A percentile compares a stretch with the other conserved stretches of the same genome.
These are phyloP conservation scores for Psittacula cyanocephala DNA, from an alignment of 2,113 vertebrate species.

Conservation along the genomic window DNA sequence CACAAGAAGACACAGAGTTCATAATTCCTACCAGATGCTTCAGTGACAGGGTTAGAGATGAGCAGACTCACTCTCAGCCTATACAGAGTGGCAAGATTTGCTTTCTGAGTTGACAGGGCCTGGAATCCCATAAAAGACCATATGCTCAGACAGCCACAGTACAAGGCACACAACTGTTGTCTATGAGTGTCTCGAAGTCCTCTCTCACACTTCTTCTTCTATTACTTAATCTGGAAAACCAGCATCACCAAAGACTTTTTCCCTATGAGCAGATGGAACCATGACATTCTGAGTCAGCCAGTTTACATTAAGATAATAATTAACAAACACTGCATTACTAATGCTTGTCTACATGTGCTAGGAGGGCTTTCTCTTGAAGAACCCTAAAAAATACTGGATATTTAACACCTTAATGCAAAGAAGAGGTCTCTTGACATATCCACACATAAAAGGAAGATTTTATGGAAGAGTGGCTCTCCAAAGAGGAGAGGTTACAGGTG, in stretches of 20 bases:
- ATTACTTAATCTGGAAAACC: background rate
- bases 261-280: background rate
- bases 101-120: background rate
- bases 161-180: background rate
- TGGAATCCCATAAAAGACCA: background rate
- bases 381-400: background rate
- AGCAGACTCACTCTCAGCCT: background rate
- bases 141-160: background rate
- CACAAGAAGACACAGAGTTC: background rate
- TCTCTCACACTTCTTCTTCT: background rate
- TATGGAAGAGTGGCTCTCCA: background rate
- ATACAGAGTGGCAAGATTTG: background rate
- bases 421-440: background rate
- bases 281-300: background rate
- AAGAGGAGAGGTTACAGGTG: background rate
- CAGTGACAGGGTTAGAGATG: background rate
- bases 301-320: background rate
- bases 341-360: background rate
- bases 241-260: background rate
- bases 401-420: background rate
- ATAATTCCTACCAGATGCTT: conserved; percentile 40
- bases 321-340: background rate
- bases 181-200: background rate
- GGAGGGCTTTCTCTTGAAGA: background rate
- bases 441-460: background rate